phyloP scores from a whole-genome alignment of 2,888 invertebrate species.

The Drosophila neoperkinsi region DNA sequence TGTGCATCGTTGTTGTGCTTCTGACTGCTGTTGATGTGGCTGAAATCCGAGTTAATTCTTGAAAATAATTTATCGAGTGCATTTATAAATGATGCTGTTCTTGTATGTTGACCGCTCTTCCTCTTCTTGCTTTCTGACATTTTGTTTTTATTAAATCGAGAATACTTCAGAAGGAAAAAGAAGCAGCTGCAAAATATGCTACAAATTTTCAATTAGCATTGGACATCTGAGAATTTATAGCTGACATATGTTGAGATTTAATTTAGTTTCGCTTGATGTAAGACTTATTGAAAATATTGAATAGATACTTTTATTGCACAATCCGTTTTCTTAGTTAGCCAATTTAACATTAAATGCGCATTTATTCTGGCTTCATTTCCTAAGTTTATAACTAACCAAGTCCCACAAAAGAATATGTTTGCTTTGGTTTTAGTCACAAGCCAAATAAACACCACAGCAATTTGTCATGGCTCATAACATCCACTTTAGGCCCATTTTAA shows the following conservation, averaged over 20 bases:
- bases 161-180: not conserved
- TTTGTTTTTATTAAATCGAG: not conserved
- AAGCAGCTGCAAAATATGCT: constrained; percentile 10
- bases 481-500: constrained; percentile 48
- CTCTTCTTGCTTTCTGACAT: constrained; percentile 6
- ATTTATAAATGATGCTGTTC: constrained; percentile 74
- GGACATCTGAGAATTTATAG: constrained; percentile 29
- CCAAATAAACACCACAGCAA: constrained; percentile 39
- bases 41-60: constrained; percentile 71
- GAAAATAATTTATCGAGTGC: constrained; percentile 77
- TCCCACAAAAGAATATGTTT: not conserved
- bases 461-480: constrained; percentile 69
- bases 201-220: constrained; percentile 53
- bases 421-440: constrained; percentile 7
- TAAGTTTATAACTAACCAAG: not conserved
- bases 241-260: constrained; percentile 9
- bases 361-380: not conserved
- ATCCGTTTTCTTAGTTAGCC: not conserved
- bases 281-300: not conserved
- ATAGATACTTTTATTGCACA: not conserved
- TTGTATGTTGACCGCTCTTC: constrained; percentile 7
- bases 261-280: not conserved
- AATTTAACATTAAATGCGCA: not conserved
- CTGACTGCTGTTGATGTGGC: constrained; percentile 62
- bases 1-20: constrained; percentile 17